phyloP scores from a whole-genome alignment of 37 sponge, comb jelly and placozoan species.

The Eunapius fragilis region DNA sequence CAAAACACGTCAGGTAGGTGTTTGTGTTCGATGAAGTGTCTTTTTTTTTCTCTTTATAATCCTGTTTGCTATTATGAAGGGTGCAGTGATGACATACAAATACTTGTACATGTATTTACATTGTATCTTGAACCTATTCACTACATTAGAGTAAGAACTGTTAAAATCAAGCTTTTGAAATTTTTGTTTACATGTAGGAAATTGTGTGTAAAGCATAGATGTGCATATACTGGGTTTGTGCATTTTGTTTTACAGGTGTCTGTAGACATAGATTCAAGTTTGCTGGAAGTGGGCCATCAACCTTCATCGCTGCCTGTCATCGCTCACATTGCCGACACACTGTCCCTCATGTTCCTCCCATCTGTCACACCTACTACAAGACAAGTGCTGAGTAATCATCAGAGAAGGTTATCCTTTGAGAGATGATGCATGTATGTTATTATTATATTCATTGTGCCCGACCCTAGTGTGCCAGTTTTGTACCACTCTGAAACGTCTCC shows the following conservation, averaged over 20 bases:
- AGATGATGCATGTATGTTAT: not conserved
- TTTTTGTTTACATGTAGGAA: not conserved
- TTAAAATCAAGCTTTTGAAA: no score
- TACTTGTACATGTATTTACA: not conserved
- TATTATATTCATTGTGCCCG: not conserved
- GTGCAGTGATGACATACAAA: not conserved
- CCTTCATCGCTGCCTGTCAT: slow-evolving; percentile 41
- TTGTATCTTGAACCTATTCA: no score
- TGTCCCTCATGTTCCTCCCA: slow-evolving; percentile 41
- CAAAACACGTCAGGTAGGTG: slow-evolving; percentile 50
- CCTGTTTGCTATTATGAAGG: not conserved
- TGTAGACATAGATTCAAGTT: slow-evolving; percentile 23
- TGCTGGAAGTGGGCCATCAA: not conserved
- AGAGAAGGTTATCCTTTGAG: not conserved
- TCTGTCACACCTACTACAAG: not conserved
- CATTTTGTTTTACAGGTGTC: slow-evolving; percentile 16
- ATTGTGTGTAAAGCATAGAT: no score
- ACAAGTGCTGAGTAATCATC: not conserved
- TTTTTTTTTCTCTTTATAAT: no score
- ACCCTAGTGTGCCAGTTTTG: not conserved
- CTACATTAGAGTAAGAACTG: no score
- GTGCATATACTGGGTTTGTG: no score
- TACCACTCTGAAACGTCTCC: not conserved
- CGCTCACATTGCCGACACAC: slow-evolving; percentile 49
- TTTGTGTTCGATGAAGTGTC: no score